These are phyloP conservation scores for Papilio elwesi DNA, from an alignment of 2,888 invertebrate species.

Conservation along the genomic window DNA sequence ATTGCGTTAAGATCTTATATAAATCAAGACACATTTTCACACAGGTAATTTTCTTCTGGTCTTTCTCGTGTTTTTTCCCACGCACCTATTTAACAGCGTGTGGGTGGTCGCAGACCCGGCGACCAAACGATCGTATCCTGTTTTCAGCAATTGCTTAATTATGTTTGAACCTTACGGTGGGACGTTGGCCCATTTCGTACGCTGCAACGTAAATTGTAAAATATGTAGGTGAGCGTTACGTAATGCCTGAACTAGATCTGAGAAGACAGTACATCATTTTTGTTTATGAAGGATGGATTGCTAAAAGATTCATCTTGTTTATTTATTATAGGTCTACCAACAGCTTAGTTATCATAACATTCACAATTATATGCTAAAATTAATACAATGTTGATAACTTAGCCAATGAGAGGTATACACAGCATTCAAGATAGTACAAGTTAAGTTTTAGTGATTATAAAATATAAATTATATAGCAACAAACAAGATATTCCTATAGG, in stretches of 20 bases:
- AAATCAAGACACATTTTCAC: not conserved
- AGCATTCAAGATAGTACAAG: too few species aligned
- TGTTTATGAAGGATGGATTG: not conserved
- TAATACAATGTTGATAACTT: too few species aligned
- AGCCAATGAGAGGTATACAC: too few species aligned
- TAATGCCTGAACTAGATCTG: slow-evolving; percentile 8
- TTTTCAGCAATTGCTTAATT: slow-evolving; percentile 61
- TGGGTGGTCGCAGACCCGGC: slow-evolving; percentile 42
- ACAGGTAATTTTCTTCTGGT: not conserved
- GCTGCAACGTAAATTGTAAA: not conserved
- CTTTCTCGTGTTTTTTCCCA: slow-evolving; percentile 21
- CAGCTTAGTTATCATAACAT: too few species aligned
- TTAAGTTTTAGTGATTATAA: too few species aligned
- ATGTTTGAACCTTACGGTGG: slow-evolving; percentile 43
- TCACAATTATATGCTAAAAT: too few species aligned
- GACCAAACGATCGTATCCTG: slow-evolving; percentile 57
- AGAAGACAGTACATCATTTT: not conserved
- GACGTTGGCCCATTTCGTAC: slow-evolving; percentile 51
- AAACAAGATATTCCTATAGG: too few species aligned
- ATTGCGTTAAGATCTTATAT: not conserved
- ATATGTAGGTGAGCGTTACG: slow-evolving; percentile 7
- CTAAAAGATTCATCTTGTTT: too few species aligned
- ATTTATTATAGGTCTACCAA: too few species aligned
- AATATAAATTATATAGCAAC: too few species aligned
- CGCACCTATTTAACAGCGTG: slow-evolving; percentile 32